These are phyloP conservation scores for Enoplosus armatus DNA, from an alignment of 2,797 vertebrate genomes.

Conservation along the genomic window DNA sequence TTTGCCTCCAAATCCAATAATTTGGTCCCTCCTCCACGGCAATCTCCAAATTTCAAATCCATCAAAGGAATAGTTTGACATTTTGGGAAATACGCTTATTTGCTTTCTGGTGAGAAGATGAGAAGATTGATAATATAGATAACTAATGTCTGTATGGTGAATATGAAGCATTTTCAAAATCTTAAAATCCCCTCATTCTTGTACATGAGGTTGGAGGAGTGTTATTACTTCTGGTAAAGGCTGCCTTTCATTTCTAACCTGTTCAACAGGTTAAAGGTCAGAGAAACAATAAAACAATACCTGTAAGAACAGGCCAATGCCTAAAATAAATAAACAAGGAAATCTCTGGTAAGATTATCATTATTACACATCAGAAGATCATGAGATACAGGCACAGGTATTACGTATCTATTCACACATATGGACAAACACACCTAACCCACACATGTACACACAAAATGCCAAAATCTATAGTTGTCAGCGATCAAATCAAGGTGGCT, in stretches of 20 bases:
- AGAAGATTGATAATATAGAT: neutral
- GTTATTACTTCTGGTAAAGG: conserved; percentile 44
- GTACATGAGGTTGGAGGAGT: conserved; percentile 4
- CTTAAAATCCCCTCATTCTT: neutral
- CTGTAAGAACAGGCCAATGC: conserved; percentile 3
- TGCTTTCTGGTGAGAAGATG: neutral
- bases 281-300: conserved; percentile 28
- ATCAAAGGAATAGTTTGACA: neutral
- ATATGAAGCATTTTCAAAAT: neutral
- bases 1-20: neutral
- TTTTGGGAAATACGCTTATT: neutral
- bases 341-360: conserved; percentile 1
- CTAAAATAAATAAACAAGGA: conserved; percentile 39
- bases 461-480: neutral
- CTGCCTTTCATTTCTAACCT: conserved; percentile 51
- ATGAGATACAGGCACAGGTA: neutral
- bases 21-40: neutral
- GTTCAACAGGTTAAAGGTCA: conserved; percentile 74
- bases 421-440: conserved; percentile 13
- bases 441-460: neutral
- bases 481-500: conserved; percentile 13
- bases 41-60: neutral
- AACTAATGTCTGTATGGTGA: neutral
- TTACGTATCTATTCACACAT: neutral
- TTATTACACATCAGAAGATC: conserved; percentile 8